Evolutionary conservation across 1,140 invertebrate species (phyloP), one percentile per base, ranked within the genome.

Genomic region (Subanguina moxae): DNA sequence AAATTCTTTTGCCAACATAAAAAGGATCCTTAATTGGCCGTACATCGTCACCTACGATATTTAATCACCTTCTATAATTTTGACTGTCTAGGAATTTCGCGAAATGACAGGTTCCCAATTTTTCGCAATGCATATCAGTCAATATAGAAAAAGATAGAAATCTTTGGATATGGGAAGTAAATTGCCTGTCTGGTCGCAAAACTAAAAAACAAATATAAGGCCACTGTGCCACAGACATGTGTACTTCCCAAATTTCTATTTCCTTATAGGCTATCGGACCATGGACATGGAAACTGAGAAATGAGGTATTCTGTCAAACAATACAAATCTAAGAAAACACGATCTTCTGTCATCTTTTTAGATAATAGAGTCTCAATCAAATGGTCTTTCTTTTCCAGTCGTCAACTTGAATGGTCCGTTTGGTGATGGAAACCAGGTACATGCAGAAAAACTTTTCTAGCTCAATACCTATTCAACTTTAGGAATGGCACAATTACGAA

Each of bases 341-440:
- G 11, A 38, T 38, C 3, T 7, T 7, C 17, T 19, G 48, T 19
- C 17, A 15, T 52, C 11, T 52, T 52, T 52, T 52, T 52, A 52
- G 48, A 21, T 19, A 25, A 52, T 52, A 7, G 48, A 52, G 23
- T 52, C 48, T 21, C 48, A 52, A 25, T 52, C 48, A 1, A 52
- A 52, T 52, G 48, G 48, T 25, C 48, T 52, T 7, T 25, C 88
- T 48, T 88, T 90, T 80, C 91, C 93, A 0, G 90, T 92, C 85
- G 85, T 90, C 56, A 88, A 93, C 62, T 88, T 99, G 57, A 94
- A 97, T 84, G 95, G 95, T 0, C 95, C 95, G 0, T 98, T 95
- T 78, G 95, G 95, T 0, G 94, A 94, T 25, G 95, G 95, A 1
- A 98, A 99, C 84, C 95, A 99, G 83, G 94, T 97, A 84, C 97